These are phyloP conservation scores for Callitettix versicolor DNA, from an alignment of 1,140 invertebrate species.

Conservation along the genomic window DNA sequence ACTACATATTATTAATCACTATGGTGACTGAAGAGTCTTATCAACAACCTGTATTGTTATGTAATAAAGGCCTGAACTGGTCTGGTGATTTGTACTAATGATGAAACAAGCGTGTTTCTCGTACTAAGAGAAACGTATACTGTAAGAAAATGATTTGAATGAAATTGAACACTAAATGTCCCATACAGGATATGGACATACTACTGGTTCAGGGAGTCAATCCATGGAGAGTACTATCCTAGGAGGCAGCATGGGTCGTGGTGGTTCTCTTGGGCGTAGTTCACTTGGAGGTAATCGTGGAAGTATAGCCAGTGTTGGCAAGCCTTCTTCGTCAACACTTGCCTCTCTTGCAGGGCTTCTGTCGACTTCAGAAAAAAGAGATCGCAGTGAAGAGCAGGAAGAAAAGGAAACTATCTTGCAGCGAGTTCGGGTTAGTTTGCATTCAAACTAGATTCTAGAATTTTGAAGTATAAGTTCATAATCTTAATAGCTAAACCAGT, in stretches of 20 bases:
- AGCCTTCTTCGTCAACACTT: constrained; percentile 69
- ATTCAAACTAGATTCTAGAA: neutral
- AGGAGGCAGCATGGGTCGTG: constrained; percentile 34
- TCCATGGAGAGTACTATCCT: constrained; percentile 40
- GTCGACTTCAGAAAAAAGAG: constrained; percentile 17
- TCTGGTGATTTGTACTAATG: too few relatives aligned
- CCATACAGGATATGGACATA: constrained; percentile 30
- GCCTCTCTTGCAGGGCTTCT: constrained; percentile 68
- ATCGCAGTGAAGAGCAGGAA: constrained; percentile 22
- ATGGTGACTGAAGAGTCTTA: too few relatives aligned
- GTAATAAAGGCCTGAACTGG: too few relatives aligned
- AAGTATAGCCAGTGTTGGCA: constrained; percentile 65
- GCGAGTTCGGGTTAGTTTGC: constrained; percentile 42
- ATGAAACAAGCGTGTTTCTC: too few relatives aligned
- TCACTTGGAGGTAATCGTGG: constrained; percentile 58
- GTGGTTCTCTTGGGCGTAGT: constrained; percentile 37
- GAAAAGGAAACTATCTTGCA: constrained; percentile 42
- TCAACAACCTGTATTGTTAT: too few relatives aligned
- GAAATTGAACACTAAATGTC: too few relatives aligned
- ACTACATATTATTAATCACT: too few relatives aligned
- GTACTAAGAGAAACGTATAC: too few relatives aligned
- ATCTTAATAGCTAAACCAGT: too few relatives aligned
- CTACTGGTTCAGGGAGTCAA: constrained; percentile 39
- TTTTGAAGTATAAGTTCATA: too few relatives aligned
- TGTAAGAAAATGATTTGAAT: too few relatives aligned